Base-by-base conservation (phyloP, 2,888 invertebrate genomes). In the Conomelus anceps region DNA sequence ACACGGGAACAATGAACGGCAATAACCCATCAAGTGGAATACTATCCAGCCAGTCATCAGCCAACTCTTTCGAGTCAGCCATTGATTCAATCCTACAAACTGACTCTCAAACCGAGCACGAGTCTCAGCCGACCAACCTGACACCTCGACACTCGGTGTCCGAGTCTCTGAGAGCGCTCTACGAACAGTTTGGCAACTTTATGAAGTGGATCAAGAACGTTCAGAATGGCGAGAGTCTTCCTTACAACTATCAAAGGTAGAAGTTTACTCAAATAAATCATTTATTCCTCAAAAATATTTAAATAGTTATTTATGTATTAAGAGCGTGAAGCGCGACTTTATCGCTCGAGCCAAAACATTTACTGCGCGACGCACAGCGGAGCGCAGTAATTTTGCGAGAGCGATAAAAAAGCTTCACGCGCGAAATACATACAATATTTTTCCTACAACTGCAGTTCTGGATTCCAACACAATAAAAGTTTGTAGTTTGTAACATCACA, bases 171-270 rank as follows among this genome's bases (percentile, higher is more conserved):
- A 63, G 63, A 22, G 22, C 85, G 6, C 91, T 92, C 89, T 92
- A 92, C 88, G 90, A 92, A 22, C 91, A 92, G 89, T 89, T 93
- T 0, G 91, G 92, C 88, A 91, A 91, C 86, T 92, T 93, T 88
- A 90, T 92, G 22, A 90, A 92, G 23, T 92, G 91, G 88, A 88
- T 92, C 6, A 91, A 90, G 17, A 90, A 90, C 86, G 90, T 92
- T 20, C 29, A 89, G 29, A 26, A 85, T 22, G 34, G 85, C 22
- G 87, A 29, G 24, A 87, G 22, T 88, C 84, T 85, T 4, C 23
- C 85, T 22, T 85, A 89, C 26, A 89, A 89, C 26, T 23, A 63
- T 86, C 17, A 63, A 34, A 24, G 23, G 22, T 26, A 84, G 11
- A 34, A 6, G n/a, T n/a, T n/a, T n/a, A n/a, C n/a, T n/a, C n/a